Base-by-base conservation (phyloP, 2,113 vertebrate species). In the Paraplagusia blochii region DNA sequence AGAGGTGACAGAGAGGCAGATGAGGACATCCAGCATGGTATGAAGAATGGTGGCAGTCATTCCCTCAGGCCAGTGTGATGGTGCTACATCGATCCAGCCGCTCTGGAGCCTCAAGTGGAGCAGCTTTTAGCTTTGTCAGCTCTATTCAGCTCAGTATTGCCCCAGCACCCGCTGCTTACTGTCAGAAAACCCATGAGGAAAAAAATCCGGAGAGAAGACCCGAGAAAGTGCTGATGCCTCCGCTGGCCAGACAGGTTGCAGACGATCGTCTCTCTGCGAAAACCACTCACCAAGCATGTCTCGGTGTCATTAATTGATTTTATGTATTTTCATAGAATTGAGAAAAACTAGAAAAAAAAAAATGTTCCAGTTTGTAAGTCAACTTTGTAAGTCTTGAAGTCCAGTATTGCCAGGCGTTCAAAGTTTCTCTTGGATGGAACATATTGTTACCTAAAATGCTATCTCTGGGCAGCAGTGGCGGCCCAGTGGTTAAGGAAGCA, bases 81-180 rank as follows among this genome's bases (percentile, higher is more conserved):
- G 75, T 72, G 75, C 80, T 48, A 52, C 75, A 87, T 87, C 84
- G 78, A 88, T 86, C 82, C 84, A 83, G 85, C 71, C 73, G 58
- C 79, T 85, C 68, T 1, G 51, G 82, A 77, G 72, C 74, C 78
- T 71, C 69, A 69, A 83, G 78, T 78, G 75, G 65, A 76, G 42
- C 66, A 58, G 57, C 63, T 83, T 88, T 84, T 81, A 67, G 81
- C 87, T 83, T 84, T 65, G 83, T 89, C 87, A 88, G 85, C 85
- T 82, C 64, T 74, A 75, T 77, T 85, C 67, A 66, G 72, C 76
- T 77, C 84, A 74, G 76, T 69, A 18, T 40, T 35, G 43, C 71
- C 74, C 66, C 69, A 72, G 72, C 72, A 40, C 68, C 69, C 68
- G 69, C 74, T 66, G 77, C 69, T 76, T 65, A 16, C 76, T 77